Base-by-base conservation (phyloP, 2,113 vertebrate genomes). In the Lepus europaeus region DNA sequence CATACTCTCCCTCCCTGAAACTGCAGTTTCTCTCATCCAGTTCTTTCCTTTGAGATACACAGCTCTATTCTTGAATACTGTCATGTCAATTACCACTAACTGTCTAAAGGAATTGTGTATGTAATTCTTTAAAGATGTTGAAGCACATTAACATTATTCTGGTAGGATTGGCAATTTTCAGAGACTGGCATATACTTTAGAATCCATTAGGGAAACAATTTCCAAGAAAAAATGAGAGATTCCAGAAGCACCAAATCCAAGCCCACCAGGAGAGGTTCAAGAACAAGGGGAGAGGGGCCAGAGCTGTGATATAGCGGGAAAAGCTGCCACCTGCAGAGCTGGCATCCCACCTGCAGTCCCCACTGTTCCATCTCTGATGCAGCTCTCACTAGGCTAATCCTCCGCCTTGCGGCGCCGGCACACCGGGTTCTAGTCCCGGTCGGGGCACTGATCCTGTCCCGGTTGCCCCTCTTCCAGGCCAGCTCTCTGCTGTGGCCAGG, bases 11-110 rank as follows among this genome's bases (percentile, higher is more conserved):
- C 39, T 83, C 78, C 64, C 39, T 78, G 49, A 69, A 84, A 74
- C 51, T 64, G 10, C n/a, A 78, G 77, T 56, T 78, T 91, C 53
- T 49, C 36, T 74, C 45, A n/a, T n/a, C n/a, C n/a, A 90, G 22
- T 70, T 93, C n/a, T 45, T 80, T 81, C 23, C 23, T 81, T 76
- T 82, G 76, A 85, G 20, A 85, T 83, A 74, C 70, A 76, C 17
- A 36, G 53, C 22, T 84, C 53, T 74, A 85, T 80, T 63, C 89
- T n/a, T 89, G 63, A 77, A 94, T 29, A 86, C 5, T 36, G 64
- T 6, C 77, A 10, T 66, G 82, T 92, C 53, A 87, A 31, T 68
- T 61, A 90, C 36, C 64, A 68, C 59, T 73, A 90, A 78, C 25
- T 80, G 91, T 82, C 56, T 36, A 56, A 27, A 87, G 29, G 68